Conservation (phyloP, 2,113 vertebrate species). For the Peromyscus maniculatus region DNA sequence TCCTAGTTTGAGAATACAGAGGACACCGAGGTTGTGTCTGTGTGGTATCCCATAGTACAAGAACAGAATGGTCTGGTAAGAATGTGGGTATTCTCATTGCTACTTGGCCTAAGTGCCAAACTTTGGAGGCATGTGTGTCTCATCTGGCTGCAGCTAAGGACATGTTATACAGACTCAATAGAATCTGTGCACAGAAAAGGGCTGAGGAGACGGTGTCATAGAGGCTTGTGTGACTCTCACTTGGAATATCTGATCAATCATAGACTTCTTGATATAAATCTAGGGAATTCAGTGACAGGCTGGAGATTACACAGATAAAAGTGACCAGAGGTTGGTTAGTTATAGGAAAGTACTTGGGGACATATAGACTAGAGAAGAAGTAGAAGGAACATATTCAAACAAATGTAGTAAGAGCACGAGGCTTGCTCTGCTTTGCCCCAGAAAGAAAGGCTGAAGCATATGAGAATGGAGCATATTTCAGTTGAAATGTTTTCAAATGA, state of each 20-base stretch:
- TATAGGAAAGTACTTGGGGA: not conserved
- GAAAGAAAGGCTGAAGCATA: not conserved
- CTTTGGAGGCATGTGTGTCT: fast-evolving
- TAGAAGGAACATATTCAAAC: not conserved
- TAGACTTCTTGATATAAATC: not conserved
- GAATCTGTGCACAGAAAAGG: not conserved
- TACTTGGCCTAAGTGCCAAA: not conserved
- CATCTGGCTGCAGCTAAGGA: fast-evolving
- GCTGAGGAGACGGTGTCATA: fast-evolving
- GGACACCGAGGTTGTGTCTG: no score
- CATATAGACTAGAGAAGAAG: not conserved
- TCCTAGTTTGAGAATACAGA: fast-evolving
- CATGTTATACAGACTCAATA: fast-evolving
- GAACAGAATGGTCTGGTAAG: fast-evolving
- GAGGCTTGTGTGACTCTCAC: not conserved
- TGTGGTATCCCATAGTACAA: not conserved
- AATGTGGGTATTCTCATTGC: fast-evolving
- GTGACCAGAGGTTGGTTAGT: not conserved
- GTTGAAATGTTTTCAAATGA: not conserved
- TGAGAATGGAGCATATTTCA: constrained; percentile 38
- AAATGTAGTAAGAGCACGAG: not conserved
- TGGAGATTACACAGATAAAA: not conserved
- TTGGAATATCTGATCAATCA: not conserved
- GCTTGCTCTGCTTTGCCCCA: not conserved
- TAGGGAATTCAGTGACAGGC: not conserved